A percentile compares a stretch with the other conserved stretches of the same genome.
Evolutionary conservation across 2,113 vertebrate genomes (phyloP).

Genomic region (Pterocles gutturalis): DNA sequence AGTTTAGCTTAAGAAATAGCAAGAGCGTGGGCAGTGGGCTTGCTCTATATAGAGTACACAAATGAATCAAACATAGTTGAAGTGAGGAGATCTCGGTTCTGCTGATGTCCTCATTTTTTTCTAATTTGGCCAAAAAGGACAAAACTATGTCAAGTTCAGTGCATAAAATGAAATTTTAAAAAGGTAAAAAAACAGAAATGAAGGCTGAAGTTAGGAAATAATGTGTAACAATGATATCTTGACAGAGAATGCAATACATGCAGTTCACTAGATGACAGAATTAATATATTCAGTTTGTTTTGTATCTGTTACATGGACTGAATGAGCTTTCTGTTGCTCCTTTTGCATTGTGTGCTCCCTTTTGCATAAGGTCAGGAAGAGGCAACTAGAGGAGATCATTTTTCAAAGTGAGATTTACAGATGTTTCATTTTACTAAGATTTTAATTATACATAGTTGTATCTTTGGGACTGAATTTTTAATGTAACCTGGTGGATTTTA

Average conservation of each 20-base stretch:
- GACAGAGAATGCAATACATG: neutral
- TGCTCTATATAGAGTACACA: neutral
- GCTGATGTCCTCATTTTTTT: neutral
- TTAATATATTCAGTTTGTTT: neutral
- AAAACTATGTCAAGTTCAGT: neutral
- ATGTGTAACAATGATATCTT: neutral
- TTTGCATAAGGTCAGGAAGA: neutral
- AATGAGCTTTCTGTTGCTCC: neutral
- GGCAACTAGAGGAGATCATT: neutral
- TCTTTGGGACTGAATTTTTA: neutral
- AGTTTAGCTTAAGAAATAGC: neutral
- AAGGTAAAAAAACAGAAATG: neutral
- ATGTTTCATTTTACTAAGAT: neutral
- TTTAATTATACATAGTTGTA: neutral
- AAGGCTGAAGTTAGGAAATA: neutral
- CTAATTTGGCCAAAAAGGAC: neutral
- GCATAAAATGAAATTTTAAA: neutral
- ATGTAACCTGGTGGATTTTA: neutral
- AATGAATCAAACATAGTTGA: neutral
- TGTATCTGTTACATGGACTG: neutral
- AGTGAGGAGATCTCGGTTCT: neutral
- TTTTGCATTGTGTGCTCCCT: neutral
- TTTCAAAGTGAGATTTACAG: neutral
- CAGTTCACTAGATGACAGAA: neutral
- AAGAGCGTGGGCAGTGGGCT: neutral